Evolutionary conservation across 2,113 vertebrate genomes (phyloP).

Genomic region (Leuciscus idus): DNA sequence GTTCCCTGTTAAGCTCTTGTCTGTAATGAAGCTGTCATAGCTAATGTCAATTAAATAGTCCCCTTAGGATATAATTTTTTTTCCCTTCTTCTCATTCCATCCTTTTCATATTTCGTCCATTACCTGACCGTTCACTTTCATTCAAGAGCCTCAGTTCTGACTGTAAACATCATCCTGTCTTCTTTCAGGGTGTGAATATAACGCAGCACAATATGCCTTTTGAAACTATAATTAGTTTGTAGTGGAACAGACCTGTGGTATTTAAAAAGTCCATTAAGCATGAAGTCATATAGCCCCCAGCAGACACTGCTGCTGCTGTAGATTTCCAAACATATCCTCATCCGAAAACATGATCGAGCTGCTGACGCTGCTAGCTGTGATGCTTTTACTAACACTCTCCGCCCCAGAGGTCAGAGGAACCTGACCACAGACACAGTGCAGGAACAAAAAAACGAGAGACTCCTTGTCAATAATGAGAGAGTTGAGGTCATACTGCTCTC

Average conservation of each 20-base stretch:
- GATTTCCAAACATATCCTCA: background rate
- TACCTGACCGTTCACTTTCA: background rate
- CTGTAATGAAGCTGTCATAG: constrained; percentile 77
- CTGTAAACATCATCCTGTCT: background rate
- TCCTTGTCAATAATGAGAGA: constrained; percentile 41
- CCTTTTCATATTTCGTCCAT: constrained; percentile 11
- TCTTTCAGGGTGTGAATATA: background rate
- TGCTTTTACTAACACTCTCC: background rate
- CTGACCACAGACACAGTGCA: background rate
- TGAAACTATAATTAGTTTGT: constrained; percentile 15
- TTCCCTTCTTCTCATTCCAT: constrained; percentile 5
- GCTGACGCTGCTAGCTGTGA: background rate
- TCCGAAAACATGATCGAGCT: background rate
- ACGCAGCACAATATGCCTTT: background rate
- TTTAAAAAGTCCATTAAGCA: constrained; percentile 29
- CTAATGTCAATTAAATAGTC: constrained; percentile 78
- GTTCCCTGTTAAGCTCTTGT: background rate
- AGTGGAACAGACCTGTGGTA: background rate
- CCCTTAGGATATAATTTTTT: constrained; percentile 9
- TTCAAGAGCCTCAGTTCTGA: background rate
- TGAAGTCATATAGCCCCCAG: background rate
- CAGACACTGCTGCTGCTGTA: constrained; percentile 17
- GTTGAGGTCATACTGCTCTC: constrained; percentile 10
- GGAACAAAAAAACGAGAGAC: background rate
- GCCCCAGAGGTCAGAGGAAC: constrained; percentile 12